Evolutionary conservation across 2,797 vertebrate genomes (phyloP).

Genomic region (Chaunax sp.): DNA sequence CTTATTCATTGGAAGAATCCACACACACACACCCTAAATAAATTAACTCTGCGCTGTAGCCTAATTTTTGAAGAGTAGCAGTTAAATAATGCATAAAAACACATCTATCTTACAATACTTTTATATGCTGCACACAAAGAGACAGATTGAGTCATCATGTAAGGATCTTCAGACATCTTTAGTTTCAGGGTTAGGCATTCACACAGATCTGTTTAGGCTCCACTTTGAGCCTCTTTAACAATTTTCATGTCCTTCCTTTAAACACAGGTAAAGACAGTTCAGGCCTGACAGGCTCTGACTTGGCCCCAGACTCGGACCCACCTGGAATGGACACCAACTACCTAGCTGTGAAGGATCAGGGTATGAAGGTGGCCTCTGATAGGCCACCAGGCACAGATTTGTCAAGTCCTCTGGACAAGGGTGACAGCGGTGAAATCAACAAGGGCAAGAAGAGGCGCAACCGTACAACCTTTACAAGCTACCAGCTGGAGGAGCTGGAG

Average conservation of each 20-base stretch:
- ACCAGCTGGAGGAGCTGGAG: conserved; percentile 98
- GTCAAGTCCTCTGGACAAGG: conserved; percentile 90
- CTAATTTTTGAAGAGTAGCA: conserved; percentile 12
- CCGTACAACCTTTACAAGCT: conserved; percentile 98
- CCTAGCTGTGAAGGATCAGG: conserved; percentile 91
- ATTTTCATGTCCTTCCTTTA: conserved; percentile 9
- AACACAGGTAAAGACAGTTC: conserved; percentile 91
- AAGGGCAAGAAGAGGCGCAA: conserved; percentile 98
- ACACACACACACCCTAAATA: conserved; percentile 26
- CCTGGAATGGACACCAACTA: conserved; percentile 95
- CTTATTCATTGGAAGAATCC: conserved; percentile 26
- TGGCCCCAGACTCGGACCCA: conserved; percentile 88
- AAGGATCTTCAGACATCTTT: conserved; percentile 17
- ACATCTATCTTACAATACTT: conserved; percentile 21
- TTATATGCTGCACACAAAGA: conserved; percentile 9
- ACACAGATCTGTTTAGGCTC: background rate
- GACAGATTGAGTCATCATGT: conserved; percentile 15
- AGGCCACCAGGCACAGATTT: conserved; percentile 86
- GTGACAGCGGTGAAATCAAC: conserved; percentile 92
- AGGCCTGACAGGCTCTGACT: conserved; percentile 88
- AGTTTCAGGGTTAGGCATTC: conserved; percentile 1
- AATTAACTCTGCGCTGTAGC: conserved; percentile 6
- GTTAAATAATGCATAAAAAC: conserved; percentile 20
- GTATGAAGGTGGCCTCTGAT: conserved; percentile 89
- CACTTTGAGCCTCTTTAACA: background rate